Conservation (phyloP, 37 sponge, comb jelly and placozoan species). For the Halichondria panicea region DNA sequence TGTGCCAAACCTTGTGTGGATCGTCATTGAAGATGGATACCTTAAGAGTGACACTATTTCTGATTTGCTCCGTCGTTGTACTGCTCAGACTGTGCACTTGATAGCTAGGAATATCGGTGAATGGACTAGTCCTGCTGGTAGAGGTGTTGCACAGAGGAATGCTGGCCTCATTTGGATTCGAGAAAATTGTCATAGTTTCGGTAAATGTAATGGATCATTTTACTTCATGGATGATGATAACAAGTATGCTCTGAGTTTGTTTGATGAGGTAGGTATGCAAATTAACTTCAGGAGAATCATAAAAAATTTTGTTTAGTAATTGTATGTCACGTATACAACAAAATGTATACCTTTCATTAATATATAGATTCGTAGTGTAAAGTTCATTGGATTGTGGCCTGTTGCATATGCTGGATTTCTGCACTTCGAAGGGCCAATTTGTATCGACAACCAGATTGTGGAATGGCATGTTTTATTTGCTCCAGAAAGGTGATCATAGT, state of each 20-base stretch:
- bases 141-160: slow-evolving; percentile 58
- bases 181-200: not conserved
- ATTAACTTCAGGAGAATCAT: too few species aligned
- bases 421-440: too few species aligned
- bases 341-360: too few species aligned
- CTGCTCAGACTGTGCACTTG: slow-evolving; percentile 20
- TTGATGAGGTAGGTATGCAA: slow-evolving; percentile 51
- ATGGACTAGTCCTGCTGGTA: not conserved
- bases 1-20: slow-evolving; percentile 64
- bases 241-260: slow-evolving; percentile 44
- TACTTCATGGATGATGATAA: slow-evolving; percentile 72
- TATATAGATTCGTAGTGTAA: too few species aligned
- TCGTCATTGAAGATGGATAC: slow-evolving; percentile 55
- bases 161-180: slow-evolving; percentile 29
- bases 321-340: too few species aligned
- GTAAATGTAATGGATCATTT: slow-evolving; percentile 28
- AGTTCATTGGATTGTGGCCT: too few species aligned
- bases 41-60: slow-evolving; percentile 31
- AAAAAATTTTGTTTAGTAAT: too few species aligned
- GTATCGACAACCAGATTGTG: too few species aligned
- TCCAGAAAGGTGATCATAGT: too few species aligned
- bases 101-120: too few species aligned
- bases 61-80: slow-evolving; percentile 22
- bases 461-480: too few species aligned
- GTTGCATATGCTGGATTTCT: too few species aligned